phyloP scores from a whole-genome alignment of 2,888 invertebrate genomes.

The Brachynemurus nebulosus region DNA sequence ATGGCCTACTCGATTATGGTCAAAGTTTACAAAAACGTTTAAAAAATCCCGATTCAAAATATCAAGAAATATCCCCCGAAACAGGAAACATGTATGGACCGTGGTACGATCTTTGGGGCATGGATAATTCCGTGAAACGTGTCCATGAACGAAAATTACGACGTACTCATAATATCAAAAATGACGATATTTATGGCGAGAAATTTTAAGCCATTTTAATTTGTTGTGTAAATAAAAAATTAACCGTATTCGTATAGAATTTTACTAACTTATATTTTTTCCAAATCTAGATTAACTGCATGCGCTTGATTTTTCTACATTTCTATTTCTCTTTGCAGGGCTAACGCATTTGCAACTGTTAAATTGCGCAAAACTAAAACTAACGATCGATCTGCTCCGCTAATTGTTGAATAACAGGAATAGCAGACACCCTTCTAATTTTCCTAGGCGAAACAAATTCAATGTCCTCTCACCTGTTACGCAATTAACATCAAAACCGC shows the following conservation, averaged over 20 bases:
- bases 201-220: conserved; percentile 3
- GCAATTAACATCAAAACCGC: neutral
- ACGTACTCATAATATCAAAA: neutral
- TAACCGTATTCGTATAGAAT: neutral
- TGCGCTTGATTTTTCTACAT: conserved; percentile 9
- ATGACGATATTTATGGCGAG: conserved; percentile 6
- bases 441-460: neutral
- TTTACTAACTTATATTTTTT: neutral
- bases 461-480: neutral
- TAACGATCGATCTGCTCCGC: conserved; percentile 72
- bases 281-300: too few relatives aligned
- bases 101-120: conserved; percentile 80
- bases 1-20: conserved; percentile 30
- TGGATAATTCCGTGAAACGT: conserved; percentile 47
- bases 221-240: too few relatives aligned
- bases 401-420: conserved; percentile 39
- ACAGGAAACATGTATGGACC: conserved; percentile 68
- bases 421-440: neutral
- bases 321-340: conserved; percentile 47
- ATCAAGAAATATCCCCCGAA: conserved; percentile 36
- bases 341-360: conserved; percentile 77
- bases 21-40: conserved; percentile 32
- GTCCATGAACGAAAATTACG: neutral
- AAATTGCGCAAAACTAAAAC: conserved; percentile 78
- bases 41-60: conserved; percentile 29